Conservation (phyloP, 2,113 vertebrate species). For the Psephotus haematonotus region DNA sequence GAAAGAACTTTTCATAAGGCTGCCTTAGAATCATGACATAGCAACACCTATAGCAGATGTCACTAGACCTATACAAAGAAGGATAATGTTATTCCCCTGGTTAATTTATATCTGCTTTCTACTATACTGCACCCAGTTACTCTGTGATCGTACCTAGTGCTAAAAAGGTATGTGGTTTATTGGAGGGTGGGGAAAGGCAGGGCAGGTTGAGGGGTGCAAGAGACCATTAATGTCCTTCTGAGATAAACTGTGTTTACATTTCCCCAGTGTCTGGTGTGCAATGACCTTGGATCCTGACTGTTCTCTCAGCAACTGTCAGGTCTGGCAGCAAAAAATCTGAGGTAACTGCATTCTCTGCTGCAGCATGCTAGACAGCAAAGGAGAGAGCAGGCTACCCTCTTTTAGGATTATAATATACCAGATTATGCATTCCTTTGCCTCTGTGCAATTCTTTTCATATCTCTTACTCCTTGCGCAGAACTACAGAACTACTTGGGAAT, state of each 20-base stretch:
- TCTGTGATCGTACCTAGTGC: background rate
- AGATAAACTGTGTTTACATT: constrained; percentile 10
- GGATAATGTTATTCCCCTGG: background rate
- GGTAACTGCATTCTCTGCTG: background rate
- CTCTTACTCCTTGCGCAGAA: background rate
- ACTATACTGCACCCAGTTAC: background rate
- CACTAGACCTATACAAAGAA: background rate
- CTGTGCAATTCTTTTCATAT: background rate
- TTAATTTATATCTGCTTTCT: background rate
- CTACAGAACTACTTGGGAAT: background rate
- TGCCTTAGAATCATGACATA: background rate
- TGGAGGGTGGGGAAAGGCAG: background rate
- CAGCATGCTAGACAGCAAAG: background rate
- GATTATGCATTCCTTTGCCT: background rate
- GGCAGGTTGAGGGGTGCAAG: background rate
- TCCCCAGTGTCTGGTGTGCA: background rate
- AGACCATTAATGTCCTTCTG: background rate
- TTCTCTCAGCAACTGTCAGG: background rate
- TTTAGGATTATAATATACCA: background rate
- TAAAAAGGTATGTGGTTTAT: background rate
- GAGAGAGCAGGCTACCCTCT: background rate
- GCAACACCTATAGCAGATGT: background rate
- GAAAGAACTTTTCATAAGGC: background rate
- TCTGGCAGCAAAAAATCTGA: background rate
- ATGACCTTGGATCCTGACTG: background rate